phyloP scores from a whole-genome alignment of 92 coral and sea anemone genomes.

The Umimayanthus chanpuru region DNA sequence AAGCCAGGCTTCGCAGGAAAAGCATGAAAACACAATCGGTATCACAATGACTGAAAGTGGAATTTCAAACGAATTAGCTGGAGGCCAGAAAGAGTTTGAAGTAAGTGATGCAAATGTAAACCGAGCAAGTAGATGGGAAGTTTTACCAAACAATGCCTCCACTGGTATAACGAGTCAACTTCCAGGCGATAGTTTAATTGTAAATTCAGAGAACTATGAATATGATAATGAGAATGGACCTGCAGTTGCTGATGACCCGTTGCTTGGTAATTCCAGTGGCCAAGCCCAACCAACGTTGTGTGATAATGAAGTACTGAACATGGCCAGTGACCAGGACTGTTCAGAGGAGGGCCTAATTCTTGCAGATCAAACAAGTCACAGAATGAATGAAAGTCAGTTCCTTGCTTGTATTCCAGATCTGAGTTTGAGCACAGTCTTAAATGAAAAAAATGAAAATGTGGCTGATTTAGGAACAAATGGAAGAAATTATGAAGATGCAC shows the following conservation, averaged over 20 bases:
- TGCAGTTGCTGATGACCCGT: not conserved
- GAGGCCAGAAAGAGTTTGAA: not conserved
- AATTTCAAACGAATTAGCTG: not conserved
- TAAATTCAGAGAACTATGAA: not conserved
- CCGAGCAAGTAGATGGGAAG: not conserved
- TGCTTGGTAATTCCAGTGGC: not conserved
- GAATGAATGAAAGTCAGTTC: not conserved
- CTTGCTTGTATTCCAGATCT: not conserved
- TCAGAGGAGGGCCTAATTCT: not conserved
- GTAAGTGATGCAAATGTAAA: not conserved
- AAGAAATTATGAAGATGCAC: not conserved
- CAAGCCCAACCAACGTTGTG: not conserved
- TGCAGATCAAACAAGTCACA: not conserved
- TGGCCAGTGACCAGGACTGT: not conserved
- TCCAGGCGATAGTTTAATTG: not conserved
- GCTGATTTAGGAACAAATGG: not conserved
- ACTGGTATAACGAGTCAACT: not conserved
- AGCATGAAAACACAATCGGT: not conserved
- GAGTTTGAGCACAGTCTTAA: too few relatives aligned
- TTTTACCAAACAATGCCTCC: not conserved
- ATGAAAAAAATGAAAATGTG: not conserved
- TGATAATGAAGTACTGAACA: not conserved
- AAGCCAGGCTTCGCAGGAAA: not conserved
- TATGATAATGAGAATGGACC: not conserved
- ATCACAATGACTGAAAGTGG: not conserved